Percentiles rank a stretch among this genome's conserved stretches.
Evolutionary conservation across 2,888 invertebrate genomes (phyloP).

Genomic region (Agonopterix arenella): DNA sequence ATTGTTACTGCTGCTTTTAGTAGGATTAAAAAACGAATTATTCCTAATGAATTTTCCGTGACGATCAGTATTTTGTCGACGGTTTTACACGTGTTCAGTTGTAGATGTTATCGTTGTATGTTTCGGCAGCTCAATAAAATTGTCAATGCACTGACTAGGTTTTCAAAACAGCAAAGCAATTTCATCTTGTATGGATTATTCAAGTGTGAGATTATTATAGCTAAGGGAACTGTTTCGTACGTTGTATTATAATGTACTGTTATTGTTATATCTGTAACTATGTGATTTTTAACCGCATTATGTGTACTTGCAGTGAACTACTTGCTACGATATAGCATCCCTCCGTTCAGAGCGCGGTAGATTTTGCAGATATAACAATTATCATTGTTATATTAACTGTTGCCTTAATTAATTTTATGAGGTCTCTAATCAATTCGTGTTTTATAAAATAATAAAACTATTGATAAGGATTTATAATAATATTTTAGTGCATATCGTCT

Average conservation of each 20-base stretch:
- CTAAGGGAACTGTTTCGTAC: constrained; percentile 32
- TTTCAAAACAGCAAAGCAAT: neutral
- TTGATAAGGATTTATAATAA: constrained; percentile 17
- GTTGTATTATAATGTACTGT: constrained; percentile 7
- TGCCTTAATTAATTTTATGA: constrained; percentile 55
- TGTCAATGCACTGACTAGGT: neutral
- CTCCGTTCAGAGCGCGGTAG: too few relatives aligned
- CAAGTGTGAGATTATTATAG: constrained; percentile 43
- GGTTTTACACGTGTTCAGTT: too few relatives aligned
- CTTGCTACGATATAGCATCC: too few relatives aligned
- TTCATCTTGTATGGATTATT: constrained; percentile 12
- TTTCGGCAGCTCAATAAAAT: too few relatives aligned
- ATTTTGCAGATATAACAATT: constrained; percentile 35
- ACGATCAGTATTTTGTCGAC: too few relatives aligned
- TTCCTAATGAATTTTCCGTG: too few relatives aligned
- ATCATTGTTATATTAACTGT: constrained; percentile 29
- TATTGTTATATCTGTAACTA: constrained; percentile 32
- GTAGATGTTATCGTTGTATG: too few relatives aligned
- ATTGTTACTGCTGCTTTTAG: neutral
- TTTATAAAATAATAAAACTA: constrained; percentile 20
- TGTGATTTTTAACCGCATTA: too few relatives aligned
- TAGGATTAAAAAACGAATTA: too few relatives aligned
- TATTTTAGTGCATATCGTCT: constrained; percentile 37
- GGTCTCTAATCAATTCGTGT: constrained; percentile 39
- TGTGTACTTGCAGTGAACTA: too few relatives aligned